Evolutionary conservation across 2,888 invertebrate genomes (phyloP), one percentile per base, ranked within the genome.

Genomic region (Rhogogaster chlorosoma): DNA sequence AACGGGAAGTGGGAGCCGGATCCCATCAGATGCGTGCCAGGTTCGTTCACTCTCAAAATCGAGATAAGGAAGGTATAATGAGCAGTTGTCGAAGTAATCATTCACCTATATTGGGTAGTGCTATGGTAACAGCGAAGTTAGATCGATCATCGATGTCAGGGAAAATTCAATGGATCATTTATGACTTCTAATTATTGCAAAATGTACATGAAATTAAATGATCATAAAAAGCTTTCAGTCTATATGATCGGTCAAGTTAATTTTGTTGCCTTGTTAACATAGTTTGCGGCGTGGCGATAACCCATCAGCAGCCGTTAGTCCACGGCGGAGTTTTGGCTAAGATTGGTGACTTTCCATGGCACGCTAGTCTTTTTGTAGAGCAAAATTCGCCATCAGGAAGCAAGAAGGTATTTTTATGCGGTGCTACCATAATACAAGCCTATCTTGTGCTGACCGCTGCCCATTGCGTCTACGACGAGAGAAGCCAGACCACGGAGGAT

Each of bases 401-500:
- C 15, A 9, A 49, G 0, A 93, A 91, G 83, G 75, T 87, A 32
- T 93, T 92, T 70, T 89, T 90, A 26, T 94, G 94, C 82, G 93
- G 93, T 26, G 93, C 93, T 15, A 92, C 93, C 4, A 92, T 94
- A 18, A 91, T 94, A 84, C 89, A 90, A 5, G 89, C 90, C 0
- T 89, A 91, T 86, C 87, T 93, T 2, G 85, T 94, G 22, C 85
- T 94, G n/a, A 94, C 92, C 73, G 94, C 94, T 18, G 94, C 94
- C 2, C 94, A 94, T 87, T 94, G 94, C 87, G 91, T 94, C 49
- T 93, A 89, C 87, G 89, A 93, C 45, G 93, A 92, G 45, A 49
- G 0, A 0, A 83, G 1, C 0, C 88, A 86, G 18, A 83, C 10
- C 57, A 42, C 87, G 3, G 70, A 89, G 4, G 85, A 90, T 32